Conservation (phyloP, 2,113 vertebrate species). For the Esox niger region DNA sequence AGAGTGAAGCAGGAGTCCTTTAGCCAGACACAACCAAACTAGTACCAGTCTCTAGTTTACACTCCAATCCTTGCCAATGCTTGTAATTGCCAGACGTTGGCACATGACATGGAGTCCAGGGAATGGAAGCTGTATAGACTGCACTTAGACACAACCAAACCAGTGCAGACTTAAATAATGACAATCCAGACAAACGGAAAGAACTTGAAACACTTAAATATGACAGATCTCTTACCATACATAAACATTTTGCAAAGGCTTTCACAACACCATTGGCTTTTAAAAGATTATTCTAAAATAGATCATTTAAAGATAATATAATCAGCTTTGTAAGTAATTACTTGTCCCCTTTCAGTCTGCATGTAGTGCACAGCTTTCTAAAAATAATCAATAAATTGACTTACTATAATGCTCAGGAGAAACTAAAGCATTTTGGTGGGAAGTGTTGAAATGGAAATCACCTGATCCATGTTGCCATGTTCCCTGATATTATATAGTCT, state of each 20-base stretch:
- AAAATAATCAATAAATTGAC: conserved; percentile 45
- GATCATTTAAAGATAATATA: conserved; percentile 63
- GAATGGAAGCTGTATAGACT: too few relatives aligned
- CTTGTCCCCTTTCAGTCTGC: conserved; percentile 58
- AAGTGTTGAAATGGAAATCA: conserved; percentile 56
- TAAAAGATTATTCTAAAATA: conserved; percentile 70
- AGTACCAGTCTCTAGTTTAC: too few relatives aligned
- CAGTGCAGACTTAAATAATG: conserved; percentile 22
- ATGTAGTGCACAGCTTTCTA: conserved; percentile 56
- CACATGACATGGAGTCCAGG: too few relatives aligned
- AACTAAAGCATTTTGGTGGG: conserved; percentile 41
- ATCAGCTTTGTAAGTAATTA: conserved; percentile 47
- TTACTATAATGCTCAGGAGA: conserved; percentile 10
- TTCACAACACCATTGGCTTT: conserved; percentile 55
- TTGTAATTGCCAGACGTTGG: too few relatives aligned
- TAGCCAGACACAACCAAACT: conserved; percentile 29
- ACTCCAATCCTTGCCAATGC: too few relatives aligned
- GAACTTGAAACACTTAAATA: conserved; percentile 42
- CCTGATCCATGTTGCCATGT: conserved; percentile 42
- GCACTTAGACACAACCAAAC: too few relatives aligned
- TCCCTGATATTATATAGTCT: conserved; percentile 61
- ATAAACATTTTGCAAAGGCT: conserved; percentile 52
- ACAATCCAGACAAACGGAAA: conserved; percentile 45
- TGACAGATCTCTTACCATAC: conserved; percentile 45
- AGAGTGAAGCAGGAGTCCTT: conserved; percentile 33